phyloP scores from a whole-genome alignment of 2,113 vertebrate species.

The Apodemus sylvaticus region DNA sequence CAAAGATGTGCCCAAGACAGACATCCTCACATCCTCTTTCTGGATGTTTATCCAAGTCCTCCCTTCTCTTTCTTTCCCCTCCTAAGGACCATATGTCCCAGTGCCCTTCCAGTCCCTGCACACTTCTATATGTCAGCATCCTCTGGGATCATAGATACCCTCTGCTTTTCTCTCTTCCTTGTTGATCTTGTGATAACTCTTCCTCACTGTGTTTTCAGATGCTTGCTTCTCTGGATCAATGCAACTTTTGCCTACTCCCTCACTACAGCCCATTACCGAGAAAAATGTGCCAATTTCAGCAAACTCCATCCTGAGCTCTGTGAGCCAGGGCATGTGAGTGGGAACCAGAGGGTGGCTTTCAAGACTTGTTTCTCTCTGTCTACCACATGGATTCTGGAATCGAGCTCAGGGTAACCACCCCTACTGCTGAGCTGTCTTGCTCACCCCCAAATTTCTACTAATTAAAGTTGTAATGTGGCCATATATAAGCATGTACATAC shows the following conservation, averaged over 20 bases:
- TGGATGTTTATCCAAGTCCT: not conserved
- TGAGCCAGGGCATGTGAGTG: not conserved
- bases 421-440: not conserved
- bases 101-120: fast-evolving
- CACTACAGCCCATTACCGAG: not conserved
- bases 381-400: not conserved
- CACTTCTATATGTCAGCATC: fast-evolving
- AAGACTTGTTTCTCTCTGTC: not conserved
- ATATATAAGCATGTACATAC: no score
- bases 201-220: not conserved
- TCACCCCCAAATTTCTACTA: not conserved
- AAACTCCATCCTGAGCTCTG: not conserved
- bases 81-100: no score
- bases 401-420: not conserved
- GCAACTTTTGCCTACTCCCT: not conserved
- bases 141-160: not conserved
- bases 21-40: no score
- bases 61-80: not conserved
- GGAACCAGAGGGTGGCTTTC: not conserved
- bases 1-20: not conserved
- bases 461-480: not conserved
- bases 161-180: not conserved
- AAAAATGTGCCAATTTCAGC: not conserved
- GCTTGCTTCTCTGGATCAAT: not conserved
- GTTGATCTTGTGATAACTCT: fast-evolving